These are phyloP conservation scores for Anarhynchus alexandrinus DNA, from an alignment of 2,113 vertebrate genomes.

Conservation along the genomic window DNA sequence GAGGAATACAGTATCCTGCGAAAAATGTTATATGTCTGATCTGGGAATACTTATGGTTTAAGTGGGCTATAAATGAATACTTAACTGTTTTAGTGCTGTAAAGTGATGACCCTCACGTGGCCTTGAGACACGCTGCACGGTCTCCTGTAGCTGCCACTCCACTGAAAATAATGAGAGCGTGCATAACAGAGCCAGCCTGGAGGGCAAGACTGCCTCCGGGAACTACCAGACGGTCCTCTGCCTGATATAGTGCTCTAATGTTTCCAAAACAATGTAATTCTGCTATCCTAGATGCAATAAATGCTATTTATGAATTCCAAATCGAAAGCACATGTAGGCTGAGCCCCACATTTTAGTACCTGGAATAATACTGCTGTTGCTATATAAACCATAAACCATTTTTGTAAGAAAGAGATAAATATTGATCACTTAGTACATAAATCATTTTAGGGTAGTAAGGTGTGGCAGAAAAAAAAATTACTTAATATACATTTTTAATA, in stretches of 20 bases:
- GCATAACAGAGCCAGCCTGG: neutral
- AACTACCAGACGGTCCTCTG: neutral
- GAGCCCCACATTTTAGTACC: neutral
- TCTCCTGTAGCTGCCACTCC: neutral
- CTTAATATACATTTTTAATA: neutral
- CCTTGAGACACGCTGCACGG: neutral
- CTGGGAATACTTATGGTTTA: constrained; percentile 29
- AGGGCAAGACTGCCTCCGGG: neutral
- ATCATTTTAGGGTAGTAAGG: neutral
- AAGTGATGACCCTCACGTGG: constrained; percentile 26
- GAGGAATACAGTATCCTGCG: neutral
- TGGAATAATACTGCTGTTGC: neutral
- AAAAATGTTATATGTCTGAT: constrained; percentile 20
- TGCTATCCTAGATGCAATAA: neutral
- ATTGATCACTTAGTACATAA: neutral
- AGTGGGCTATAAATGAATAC: constrained; percentile 44
- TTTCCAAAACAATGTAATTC: neutral
- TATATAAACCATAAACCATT: neutral
- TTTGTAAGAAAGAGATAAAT: neutral
- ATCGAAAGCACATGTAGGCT: neutral
- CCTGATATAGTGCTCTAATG: neutral
- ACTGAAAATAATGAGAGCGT: neutral
- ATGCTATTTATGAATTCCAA: neutral
- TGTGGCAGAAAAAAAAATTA: neutral
- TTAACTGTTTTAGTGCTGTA: constrained; percentile 21